A percentile compares a stretch with the other conserved stretches of the same genome.
These are phyloP conservation scores for Chelonus formosanus DNA, from an alignment of 2,888 invertebrate genomes.

Conservation along the genomic window DNA sequence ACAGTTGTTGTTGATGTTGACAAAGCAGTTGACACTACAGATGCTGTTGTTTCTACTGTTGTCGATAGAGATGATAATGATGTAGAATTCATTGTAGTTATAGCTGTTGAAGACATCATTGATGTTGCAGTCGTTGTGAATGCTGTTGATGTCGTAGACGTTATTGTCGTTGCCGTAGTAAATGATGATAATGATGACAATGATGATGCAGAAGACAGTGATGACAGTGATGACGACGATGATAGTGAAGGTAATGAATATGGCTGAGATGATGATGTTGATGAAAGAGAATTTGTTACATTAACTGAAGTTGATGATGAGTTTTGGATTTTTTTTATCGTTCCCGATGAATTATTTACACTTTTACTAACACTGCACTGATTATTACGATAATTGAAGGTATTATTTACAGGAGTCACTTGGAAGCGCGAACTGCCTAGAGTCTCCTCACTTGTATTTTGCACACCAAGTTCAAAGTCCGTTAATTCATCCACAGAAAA, in stretches of 20 bases:
- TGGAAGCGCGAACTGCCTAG: conserved; percentile 58
- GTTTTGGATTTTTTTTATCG: conserved; percentile 16
- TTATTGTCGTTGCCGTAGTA: conserved; percentile 35
- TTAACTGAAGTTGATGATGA: conserved; percentile 14
- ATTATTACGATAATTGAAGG: conserved; percentile 42
- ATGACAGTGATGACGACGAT: conserved; percentile 40
- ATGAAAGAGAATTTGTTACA: neutral
- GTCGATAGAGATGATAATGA: conserved; percentile 20
- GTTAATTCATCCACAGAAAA: conserved; percentile 52
- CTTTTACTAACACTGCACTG: conserved; percentile 33
- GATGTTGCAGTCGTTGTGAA: conserved; percentile 28
- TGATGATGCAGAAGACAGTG: conserved; percentile 44
- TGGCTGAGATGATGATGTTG: conserved; percentile 46
- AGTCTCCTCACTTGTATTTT: conserved; percentile 38
- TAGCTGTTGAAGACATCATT: conserved; percentile 27
- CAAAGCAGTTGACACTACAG: conserved; percentile 4
- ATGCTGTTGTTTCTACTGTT: conserved; percentile 19
- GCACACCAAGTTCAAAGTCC: conserved; percentile 43
- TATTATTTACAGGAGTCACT: conserved; percentile 50
- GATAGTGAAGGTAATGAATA: conserved; percentile 39
- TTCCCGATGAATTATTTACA: conserved; percentile 34
- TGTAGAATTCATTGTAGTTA: conserved; percentile 7
- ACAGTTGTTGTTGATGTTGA: neutral
- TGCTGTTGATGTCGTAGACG: conserved; percentile 19
- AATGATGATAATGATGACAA: conserved; percentile 43